Evolutionary conservation across 2,888 invertebrate species (phyloP).

Genomic region (Hirtodrosophila cameraria): DNA sequence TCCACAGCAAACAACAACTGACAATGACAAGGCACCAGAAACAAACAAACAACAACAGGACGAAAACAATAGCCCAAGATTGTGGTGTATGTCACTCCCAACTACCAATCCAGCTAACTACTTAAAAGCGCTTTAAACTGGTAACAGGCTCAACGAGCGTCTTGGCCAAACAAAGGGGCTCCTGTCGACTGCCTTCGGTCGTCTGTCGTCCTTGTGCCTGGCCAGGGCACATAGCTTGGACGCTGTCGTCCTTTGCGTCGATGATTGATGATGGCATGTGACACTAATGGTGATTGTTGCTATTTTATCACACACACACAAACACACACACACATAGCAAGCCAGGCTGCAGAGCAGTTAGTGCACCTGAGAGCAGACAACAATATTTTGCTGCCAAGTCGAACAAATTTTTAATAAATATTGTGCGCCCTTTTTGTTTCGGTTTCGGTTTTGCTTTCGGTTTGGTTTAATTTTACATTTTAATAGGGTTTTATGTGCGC

Average conservation of each 20-base stretch:
- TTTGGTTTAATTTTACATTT: slow-evolving; percentile 76
- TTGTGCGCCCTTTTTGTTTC: slow-evolving; percentile 16
- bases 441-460: slow-evolving; percentile 8
- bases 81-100: background rate
- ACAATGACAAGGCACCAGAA: slow-evolving; percentile 66
- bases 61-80: slow-evolving; percentile 51
- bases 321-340: background rate
- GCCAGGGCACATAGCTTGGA: slow-evolving; percentile 37
- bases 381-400: slow-evolving; percentile 39
- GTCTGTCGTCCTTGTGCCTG: slow-evolving; percentile 15
- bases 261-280: slow-evolving; percentile 79
- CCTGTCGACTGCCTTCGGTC: slow-evolving; percentile 6
- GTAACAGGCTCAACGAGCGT: slow-evolving; percentile 54
- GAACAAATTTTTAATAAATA: slow-evolving; percentile 59
- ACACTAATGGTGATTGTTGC: slow-evolving; percentile 82
- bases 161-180: slow-evolving; percentile 51
- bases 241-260: slow-evolving; percentile 51
- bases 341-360: slow-evolving; percentile 1
- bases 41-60: slow-evolving; percentile 26
- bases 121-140: slow-evolving; percentile 76
- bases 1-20: slow-evolving; percentile 70
- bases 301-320: slow-evolving; percentile 72
- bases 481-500: slow-evolving; percentile 71
- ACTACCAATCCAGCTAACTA: slow-evolving; percentile 9
- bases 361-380: slow-evolving; percentile 52